These are phyloP conservation scores for Heteronetta atricapilla DNA, from an alignment of 2,113 vertebrate species.

Conservation along the genomic window DNA sequence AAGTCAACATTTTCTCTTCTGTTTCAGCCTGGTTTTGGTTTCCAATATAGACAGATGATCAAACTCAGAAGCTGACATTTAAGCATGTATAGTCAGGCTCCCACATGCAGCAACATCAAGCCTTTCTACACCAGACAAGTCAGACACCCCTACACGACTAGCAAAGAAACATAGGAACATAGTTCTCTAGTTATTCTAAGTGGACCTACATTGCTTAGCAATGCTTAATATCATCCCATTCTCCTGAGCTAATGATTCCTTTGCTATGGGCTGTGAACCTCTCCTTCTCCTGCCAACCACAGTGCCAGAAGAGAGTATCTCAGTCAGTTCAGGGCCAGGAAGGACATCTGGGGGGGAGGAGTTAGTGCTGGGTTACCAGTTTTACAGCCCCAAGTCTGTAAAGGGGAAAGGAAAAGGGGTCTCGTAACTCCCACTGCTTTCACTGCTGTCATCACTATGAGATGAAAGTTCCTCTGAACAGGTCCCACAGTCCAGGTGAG, in stretches of 20 bases:
- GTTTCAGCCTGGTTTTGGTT: not conserved
- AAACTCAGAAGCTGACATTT: not conserved
- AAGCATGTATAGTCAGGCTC: not conserved
- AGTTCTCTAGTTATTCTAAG: fast-evolving
- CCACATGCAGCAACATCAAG: not conserved
- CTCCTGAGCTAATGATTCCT: fast-evolving
- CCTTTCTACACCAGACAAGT: not conserved
- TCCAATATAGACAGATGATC: not conserved
- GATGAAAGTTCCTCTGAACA: not conserved
- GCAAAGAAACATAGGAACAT: not conserved
- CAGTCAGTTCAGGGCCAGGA: not conserved
- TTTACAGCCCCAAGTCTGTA: not conserved
- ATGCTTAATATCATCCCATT: fast-evolving
- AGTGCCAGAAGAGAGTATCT: not conserved
- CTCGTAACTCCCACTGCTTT: not conserved
- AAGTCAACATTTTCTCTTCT: not conserved
- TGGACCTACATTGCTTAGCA: not conserved
- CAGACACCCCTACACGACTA: not conserved
- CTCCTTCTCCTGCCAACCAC: not conserved
- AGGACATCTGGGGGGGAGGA: not conserved
- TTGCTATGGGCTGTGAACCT: not conserved
- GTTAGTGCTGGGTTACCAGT: not conserved
- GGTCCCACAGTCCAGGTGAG: not conserved
- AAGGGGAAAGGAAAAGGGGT: not conserved
- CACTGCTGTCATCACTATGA: not conserved